Evolutionary conservation across 1,140 invertebrate genomes (phyloP), one percentile per base, ranked within the genome.

Genomic region (Megalonaias nervosa): DNA sequence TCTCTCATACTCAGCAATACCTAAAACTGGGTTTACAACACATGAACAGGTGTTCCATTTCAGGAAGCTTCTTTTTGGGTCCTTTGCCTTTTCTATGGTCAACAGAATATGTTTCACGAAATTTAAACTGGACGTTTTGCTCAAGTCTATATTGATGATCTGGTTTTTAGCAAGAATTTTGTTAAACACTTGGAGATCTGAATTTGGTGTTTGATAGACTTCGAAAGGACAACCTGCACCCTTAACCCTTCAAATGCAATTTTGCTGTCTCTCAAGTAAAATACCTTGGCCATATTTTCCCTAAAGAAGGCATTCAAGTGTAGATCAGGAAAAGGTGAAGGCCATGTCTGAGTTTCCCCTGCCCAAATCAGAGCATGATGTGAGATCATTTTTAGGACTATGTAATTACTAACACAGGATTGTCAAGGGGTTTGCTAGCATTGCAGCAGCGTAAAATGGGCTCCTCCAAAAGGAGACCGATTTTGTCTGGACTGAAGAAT

Each of bases 21-120:
- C 72, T 38, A 84, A 81, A 71, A 70, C 78, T 61, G 81, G 79
- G 11, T 86, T 86, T 60, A 77, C 79, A n/a, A 80, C 77, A n/a
- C 73, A 79, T 56, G 58, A 81, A 23, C 80, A 81, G 13, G 56
- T 82, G 2, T 82, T 74, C 61, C 17, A 74, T 17, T 82, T 75
- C 56, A 79, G 75, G 12, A 71, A 65, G 19, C 31, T 83, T 21
- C 74, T 71, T 2, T 85, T 82, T 72, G 77, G 84, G 12, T 64
- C 75, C 61, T 31, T 56, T 57, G 56, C 38, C 75, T 57, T 80
- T 78, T 66, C 81, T 78, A 58, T 48, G n/a, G 13, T 16, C 75
- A 1, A 80, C 78, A 71, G 38, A 38, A n/a, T 65, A 80, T 15
- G 75, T 73, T 1, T 59, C 71, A 6, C 64, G 61, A 67, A 21